phyloP scores from a whole-genome alignment of 2,888 invertebrate species.

The Hetaerina titia region DNA sequence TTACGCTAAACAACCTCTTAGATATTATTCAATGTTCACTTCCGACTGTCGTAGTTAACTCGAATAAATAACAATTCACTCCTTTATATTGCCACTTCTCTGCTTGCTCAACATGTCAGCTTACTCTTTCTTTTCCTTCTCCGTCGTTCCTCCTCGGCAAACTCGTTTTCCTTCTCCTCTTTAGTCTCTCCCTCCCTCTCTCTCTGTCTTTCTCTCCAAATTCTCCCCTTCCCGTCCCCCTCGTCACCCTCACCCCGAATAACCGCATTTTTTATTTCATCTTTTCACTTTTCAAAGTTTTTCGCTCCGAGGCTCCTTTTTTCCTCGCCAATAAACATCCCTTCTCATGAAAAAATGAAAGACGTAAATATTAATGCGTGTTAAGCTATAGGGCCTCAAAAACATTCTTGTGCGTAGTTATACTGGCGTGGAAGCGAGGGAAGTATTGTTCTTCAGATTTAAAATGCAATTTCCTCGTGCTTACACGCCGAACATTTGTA shows the following conservation, averaged over 20 bases:
- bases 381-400: neutral
- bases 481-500: neutral
- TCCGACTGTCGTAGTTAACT: too few relatives aligned
- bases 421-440: neutral
- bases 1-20: too few relatives aligned
- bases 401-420: neutral
- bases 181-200: too few relatives aligned
- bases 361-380: slow-evolving; percentile 34
- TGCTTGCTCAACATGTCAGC: neutral
- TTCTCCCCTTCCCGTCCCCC: neutral
- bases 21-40: too few relatives aligned
- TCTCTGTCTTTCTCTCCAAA: neutral
- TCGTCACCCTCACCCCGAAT: neutral
- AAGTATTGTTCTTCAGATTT: neutral
- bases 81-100: too few relatives aligned
- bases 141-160: neutral
- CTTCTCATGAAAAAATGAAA: neutral
- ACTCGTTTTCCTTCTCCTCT: neutral
- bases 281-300: neutral
- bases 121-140: neutral
- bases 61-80: too few relatives aligned
- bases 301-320: neutral
- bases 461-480: neutral
- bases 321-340: slow-evolving; percentile 16
- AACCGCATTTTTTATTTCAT: neutral